phyloP scores from a whole-genome alignment of 2,797 vertebrate genomes.

The Poeciliopsis gracilis region DNA sequence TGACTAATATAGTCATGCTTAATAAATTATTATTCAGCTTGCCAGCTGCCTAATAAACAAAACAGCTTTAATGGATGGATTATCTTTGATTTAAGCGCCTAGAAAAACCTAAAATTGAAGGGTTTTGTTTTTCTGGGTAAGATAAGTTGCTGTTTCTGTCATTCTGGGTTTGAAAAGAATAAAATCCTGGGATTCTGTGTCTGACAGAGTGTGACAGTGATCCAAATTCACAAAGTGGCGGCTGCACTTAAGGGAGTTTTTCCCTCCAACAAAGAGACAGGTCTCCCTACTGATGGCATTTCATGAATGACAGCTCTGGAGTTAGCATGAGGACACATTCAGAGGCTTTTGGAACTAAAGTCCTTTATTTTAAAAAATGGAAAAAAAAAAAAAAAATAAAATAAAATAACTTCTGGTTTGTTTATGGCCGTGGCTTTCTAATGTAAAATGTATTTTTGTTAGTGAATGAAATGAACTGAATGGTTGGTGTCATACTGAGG shows the following conservation, averaged over 20 bases:
- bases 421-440: background rate
- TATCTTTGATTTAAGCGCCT: background rate
- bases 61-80: conserved; percentile 9
- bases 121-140: background rate
- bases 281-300: conserved; percentile 46
- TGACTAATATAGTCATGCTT: conserved; percentile 22
- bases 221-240: conserved; percentile 49
- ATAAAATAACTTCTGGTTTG: conserved; percentile 8
- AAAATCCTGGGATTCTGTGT: conserved; percentile 32
- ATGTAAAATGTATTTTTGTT: conserved; percentile 7
- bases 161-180: conserved; percentile 10
- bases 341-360: conserved; percentile 22
- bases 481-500: background rate
- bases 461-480: conserved; percentile 10
- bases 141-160: background rate
- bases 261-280: conserved; percentile 39
- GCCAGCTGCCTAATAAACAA: conserved; percentile 26
- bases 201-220: conserved; percentile 48
- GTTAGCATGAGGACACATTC: conserved; percentile 9
- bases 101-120: background rate
- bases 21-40: conserved; percentile 16
- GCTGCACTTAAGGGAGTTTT: conserved; percentile 46
- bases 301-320: conserved; percentile 46
- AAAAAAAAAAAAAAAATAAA: background rate
- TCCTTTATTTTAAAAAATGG: conserved; percentile 4